Percentiles rank a stretch among this genome's conserved stretches.
These are phyloP conservation scores for Disparrhopalites patrizii DNA, from an alignment of 2,888 invertebrate species.

Conservation along the genomic window DNA sequence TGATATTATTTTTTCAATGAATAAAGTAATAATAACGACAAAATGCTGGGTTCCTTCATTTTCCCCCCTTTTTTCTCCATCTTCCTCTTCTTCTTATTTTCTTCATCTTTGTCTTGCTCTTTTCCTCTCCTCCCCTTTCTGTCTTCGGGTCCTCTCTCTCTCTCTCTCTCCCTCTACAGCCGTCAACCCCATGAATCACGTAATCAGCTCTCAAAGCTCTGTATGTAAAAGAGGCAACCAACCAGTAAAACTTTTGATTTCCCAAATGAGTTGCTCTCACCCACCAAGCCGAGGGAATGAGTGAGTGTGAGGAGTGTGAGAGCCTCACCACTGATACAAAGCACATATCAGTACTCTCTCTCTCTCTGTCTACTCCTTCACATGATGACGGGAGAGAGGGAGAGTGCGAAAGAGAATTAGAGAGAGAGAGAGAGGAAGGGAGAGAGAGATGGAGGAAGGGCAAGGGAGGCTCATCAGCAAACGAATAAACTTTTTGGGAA, in stretches of 20 bases:
- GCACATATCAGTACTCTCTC: not conserved
- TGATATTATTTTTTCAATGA: conserved; percentile 27
- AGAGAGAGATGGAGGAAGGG: too few relatives aligned
- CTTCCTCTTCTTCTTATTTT: not conserved
- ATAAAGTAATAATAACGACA: conserved; percentile 27
- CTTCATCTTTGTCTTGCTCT: too few relatives aligned
- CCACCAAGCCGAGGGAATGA: too few relatives aligned
- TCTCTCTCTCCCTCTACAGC: not conserved
- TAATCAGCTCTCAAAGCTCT: conserved; percentile 1
- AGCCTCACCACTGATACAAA: too few relatives aligned
- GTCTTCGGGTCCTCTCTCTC: not conserved
- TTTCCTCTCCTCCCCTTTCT: not conserved
- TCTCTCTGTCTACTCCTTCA: not conserved
- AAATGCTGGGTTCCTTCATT: conserved; percentile 6
- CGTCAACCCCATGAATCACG: not conserved
- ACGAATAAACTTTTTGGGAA: too few relatives aligned
- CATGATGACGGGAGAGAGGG: not conserved
- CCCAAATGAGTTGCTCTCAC: conserved; percentile 13
- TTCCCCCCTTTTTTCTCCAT: not conserved
- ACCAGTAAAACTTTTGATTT: conserved; percentile 19
- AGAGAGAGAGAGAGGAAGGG: too few relatives aligned
- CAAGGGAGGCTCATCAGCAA: too few relatives aligned
- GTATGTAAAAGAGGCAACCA: conserved; percentile 9
- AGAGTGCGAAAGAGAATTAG: too few relatives aligned
- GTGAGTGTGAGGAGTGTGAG: too few relatives aligned